These are phyloP conservation scores for Tychaedon coryphoeus DNA, from an alignment of 2,113 vertebrate species.

Conservation along the genomic window DNA sequence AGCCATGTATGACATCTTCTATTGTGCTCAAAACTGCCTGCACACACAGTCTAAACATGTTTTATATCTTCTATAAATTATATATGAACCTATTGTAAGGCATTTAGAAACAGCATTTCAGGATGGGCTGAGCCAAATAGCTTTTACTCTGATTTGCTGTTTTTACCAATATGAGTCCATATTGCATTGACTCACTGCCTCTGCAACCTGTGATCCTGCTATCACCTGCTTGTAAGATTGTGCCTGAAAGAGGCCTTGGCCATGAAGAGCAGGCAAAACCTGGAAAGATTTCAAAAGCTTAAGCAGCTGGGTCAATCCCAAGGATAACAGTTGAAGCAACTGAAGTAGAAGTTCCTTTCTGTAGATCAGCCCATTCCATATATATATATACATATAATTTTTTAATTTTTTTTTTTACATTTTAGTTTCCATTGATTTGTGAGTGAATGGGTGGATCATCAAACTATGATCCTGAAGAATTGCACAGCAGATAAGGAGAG, in stretches of 20 bases:
- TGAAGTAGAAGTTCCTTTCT: background rate
- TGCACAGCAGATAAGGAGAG: background rate
- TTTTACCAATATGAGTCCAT: background rate
- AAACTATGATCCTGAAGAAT: background rate
- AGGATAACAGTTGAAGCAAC: background rate
- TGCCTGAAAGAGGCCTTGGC: background rate
- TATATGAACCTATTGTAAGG: slow-evolving; percentile 6
- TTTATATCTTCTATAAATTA: slow-evolving; percentile 30
- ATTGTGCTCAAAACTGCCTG: slow-evolving; percentile 33
- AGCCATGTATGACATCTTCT: slow-evolving; percentile 37
- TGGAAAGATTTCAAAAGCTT: background rate
- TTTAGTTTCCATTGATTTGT: background rate
- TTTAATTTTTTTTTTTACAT: background rate
- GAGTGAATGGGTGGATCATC: background rate
- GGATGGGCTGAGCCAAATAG: background rate
- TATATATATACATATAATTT: background rate
- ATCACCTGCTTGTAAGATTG: background rate
- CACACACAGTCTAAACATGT: background rate
- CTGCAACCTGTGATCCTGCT: background rate
- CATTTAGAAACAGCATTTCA: background rate
- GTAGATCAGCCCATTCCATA: background rate
- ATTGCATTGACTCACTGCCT: background rate
- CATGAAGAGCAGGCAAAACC: background rate
- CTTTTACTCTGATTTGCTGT: background rate
- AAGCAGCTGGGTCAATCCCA: background rate